Evolutionary conservation across 1,140 invertebrate species (phyloP).

Genomic region (Wiebesia pumilae): DNA sequence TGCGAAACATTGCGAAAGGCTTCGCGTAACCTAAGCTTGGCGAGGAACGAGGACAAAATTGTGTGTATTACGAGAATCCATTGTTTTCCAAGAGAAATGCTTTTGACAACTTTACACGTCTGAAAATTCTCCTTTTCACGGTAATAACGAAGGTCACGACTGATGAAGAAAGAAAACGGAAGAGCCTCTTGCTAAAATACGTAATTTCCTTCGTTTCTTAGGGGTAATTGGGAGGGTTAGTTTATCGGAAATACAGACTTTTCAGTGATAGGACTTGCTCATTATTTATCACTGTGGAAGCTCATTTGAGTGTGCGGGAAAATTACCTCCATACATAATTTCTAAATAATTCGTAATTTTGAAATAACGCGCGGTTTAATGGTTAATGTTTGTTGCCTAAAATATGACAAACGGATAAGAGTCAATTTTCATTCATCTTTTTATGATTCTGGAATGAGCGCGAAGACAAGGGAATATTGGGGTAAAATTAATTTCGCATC

Average conservation of each 20-base stretch:
- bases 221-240: not conserved
- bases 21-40: not conserved
- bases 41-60: not conserved
- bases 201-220: conserved; percentile 2
- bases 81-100: conserved; percentile 37
- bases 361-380: too few relatives aligned
- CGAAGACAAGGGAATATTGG: too few relatives aligned
- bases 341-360: not conserved
- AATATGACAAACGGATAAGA: not conserved
- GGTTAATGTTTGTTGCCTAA: not conserved
- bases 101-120: conserved; percentile 14
- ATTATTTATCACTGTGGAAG: not conserved
- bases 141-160: conserved; percentile 43
- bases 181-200: not conserved
- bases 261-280: not conserved
- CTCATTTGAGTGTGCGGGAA: not conserved
- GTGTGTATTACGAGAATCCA: conserved; percentile 29
- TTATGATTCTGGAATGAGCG: not conserved
- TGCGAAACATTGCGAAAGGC: conserved; percentile 41
- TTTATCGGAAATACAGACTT: not conserved
- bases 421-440: not conserved
- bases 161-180: not conserved
- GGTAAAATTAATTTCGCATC: not conserved
- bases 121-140: not conserved
- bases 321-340: not conserved